Evolutionary conservation across 2,888 invertebrate species (phyloP).

Genomic region (Thymelicus acteon): DNA sequence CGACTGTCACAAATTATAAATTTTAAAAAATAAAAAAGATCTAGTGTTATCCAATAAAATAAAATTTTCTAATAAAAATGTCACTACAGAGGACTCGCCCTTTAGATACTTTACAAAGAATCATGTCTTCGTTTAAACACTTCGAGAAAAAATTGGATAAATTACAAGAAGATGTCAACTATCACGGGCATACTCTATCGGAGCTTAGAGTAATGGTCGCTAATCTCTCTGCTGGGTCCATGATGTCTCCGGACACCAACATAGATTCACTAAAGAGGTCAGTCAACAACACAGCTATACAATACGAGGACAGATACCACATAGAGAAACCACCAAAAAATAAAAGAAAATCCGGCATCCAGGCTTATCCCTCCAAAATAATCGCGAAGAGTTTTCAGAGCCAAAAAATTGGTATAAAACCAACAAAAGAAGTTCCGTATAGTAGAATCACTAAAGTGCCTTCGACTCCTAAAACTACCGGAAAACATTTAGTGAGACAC

Average conservation of each 20-base stretch:
- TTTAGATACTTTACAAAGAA: slow-evolving; percentile 55
- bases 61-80: slow-evolving; percentile 43
- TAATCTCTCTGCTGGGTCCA: slow-evolving; percentile 53
- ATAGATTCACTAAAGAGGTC: slow-evolving; percentile 44
- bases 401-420: slow-evolving; percentile 44
- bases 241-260: slow-evolving; percentile 46
- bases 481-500: slow-evolving; percentile 36
- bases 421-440: slow-evolving; percentile 40
- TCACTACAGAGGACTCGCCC: slow-evolving; percentile 50
- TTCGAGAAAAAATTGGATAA: slow-evolving; percentile 70
- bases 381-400: slow-evolving; percentile 52
- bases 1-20: not conserved
- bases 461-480: slow-evolving; percentile 45
- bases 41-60: slow-evolving; percentile 20
- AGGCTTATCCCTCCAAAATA: slow-evolving; percentile 48
- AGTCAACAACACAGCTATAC: slow-evolving; percentile 51
- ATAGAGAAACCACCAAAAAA: slow-evolving; percentile 43
- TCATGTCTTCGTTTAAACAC: slow-evolving; percentile 59
- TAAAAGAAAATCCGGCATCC: slow-evolving; percentile 49
- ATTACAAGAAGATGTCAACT: slow-evolving; percentile 63
- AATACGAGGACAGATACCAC: slow-evolving; percentile 47
- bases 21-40: slow-evolving; percentile 16
- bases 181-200: slow-evolving; percentile 61
- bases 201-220: slow-evolving; percentile 62
- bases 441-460: slow-evolving; percentile 41